phyloP scores from a whole-genome alignment of 2,113 vertebrate species.

The Sceloporus tristichus region DNA sequence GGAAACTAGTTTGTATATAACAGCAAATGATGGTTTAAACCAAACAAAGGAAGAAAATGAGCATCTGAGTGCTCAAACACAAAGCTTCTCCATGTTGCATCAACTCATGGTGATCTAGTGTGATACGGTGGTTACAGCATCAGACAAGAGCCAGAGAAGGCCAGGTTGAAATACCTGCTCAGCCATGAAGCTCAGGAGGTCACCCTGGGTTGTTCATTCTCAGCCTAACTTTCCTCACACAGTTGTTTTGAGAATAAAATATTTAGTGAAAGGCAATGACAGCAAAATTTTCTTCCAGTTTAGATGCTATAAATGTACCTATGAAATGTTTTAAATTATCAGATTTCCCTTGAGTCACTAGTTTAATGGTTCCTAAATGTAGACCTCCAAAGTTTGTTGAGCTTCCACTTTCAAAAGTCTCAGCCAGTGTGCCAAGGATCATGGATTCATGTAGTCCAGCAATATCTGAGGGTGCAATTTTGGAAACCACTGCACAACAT shows the following conservation, averaged over 20 bases:
- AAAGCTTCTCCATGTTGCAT: not conserved
- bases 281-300: not conserved
- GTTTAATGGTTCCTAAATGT: not conserved
- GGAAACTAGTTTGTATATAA: not conserved
- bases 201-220: not conserved
- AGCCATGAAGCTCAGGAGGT: not conserved
- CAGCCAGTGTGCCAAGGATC: too few relatives aligned
- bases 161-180: not conserved
- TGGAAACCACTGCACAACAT: not conserved
- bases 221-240: not conserved
- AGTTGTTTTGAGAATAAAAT: not conserved
- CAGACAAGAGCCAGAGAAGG: not conserved
- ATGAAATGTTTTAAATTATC: not conserved
- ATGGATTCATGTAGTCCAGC: not conserved
- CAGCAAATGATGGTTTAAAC: not conserved
- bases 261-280: not conserved
- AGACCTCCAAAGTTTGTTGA: not conserved
- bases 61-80: not conserved
- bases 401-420: not conserved
- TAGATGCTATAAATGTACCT: not conserved
- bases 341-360: not conserved
- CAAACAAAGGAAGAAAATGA: not conserved
- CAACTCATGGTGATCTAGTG: not conserved
- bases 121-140: not conserved
- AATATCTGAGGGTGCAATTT: not conserved